Evolutionary conservation across 2,888 invertebrate species (phyloP).

Genomic region (Pardosa pseudoannulata): DNA sequence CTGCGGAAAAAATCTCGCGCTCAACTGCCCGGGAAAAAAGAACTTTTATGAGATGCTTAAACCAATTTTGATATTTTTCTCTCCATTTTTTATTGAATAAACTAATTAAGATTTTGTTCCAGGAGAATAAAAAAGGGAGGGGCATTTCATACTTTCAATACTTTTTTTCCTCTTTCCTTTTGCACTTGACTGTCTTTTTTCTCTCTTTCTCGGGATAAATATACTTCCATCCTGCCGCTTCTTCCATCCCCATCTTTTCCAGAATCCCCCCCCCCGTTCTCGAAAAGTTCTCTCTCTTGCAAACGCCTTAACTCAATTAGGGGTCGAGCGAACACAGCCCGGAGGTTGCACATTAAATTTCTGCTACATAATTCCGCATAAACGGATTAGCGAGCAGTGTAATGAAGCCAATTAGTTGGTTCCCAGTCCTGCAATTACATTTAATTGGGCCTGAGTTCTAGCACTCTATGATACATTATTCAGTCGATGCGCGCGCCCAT

Average conservation of each 20-base stretch:
- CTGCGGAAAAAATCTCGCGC: background rate
- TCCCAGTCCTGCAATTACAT: constrained; percentile 71
- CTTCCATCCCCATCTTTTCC: background rate
- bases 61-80: constrained; percentile 11
- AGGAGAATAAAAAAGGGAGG: background rate
- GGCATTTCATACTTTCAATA: background rate
- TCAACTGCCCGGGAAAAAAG: background rate
- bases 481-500: constrained; percentile 66
- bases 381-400: constrained; percentile 68
- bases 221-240: background rate
- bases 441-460: constrained; percentile 66
- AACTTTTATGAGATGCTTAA: background rate
- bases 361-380: constrained; percentile 70
- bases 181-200: background rate
- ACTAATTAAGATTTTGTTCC: constrained; percentile 1
- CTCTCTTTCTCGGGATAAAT: background rate
- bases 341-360: constrained; percentile 71
- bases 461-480: constrained; percentile 70
- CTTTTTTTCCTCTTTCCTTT: background rate
- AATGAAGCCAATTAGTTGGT: constrained; percentile 71
- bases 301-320: constrained; percentile 68
- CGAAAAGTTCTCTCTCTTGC: constrained; percentile 36
- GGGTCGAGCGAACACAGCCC: constrained; percentile 32
- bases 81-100: constrained; percentile 8
- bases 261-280: background rate